Conservation (phyloP, 2,113 vertebrate genomes). For the Scortum barcoo region DNA sequence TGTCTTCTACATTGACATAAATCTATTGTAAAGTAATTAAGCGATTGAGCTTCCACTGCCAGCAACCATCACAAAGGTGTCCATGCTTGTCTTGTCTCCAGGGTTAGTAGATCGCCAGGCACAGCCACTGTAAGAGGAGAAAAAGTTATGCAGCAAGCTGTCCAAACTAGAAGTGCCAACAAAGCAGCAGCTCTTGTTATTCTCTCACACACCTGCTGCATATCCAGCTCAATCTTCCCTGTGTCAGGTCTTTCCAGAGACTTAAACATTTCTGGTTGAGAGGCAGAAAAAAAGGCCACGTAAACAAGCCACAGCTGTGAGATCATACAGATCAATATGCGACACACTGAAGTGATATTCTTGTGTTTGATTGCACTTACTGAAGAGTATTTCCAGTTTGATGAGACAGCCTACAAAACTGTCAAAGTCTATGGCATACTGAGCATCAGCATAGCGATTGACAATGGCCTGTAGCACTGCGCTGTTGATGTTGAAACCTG, state of each 20-base stretch:
- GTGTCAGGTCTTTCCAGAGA: slow-evolving; percentile 57
- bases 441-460: slow-evolving; percentile 76
- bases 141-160: background rate
- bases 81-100: slow-evolving; percentile 4
- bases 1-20: background rate
- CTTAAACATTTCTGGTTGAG: slow-evolving; percentile 80
- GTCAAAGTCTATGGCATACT: slow-evolving; percentile 86
- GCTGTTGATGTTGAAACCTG: slow-evolving; percentile 88
- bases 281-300: slow-evolving; percentile 4
- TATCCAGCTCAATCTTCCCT: slow-evolving; percentile 76
- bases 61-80: background rate
- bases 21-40: background rate
- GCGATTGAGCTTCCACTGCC: background rate
- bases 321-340: background rate
- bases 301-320: background rate
- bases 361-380: slow-evolving; percentile 81
- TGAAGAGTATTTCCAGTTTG: slow-evolving; percentile 89
- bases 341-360: too few species aligned
- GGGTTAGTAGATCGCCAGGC: slow-evolving; percentile 74
- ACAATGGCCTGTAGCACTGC: slow-evolving; percentile 85
- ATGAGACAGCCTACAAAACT: slow-evolving; percentile 88
- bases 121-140: slow-evolving; percentile 76
- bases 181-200: background rate
- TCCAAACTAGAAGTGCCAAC: background rate
- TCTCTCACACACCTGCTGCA: slow-evolving; percentile 69